These are phyloP conservation scores for Pipistrellus kuhlii DNA, from an alignment of 2,797 vertebrate genomes.

Conservation along the genomic window DNA sequence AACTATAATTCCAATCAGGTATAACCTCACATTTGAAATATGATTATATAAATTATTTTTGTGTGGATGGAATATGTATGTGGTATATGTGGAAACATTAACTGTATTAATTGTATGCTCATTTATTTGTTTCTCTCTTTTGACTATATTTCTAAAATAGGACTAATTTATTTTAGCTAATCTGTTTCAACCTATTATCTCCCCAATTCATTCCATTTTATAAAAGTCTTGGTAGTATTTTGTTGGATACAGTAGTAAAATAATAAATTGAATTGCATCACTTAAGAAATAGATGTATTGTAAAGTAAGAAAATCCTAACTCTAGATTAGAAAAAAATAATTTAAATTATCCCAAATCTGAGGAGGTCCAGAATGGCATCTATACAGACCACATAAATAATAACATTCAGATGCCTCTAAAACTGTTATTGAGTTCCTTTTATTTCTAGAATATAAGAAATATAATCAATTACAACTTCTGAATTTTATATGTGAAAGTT, in stretches of 20 bases:
- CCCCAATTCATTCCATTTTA: neutral
- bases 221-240: neutral
- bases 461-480: neutral
- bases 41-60: neutral
- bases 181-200: slow-evolving; percentile 14
- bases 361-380: neutral
- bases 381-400: slow-evolving; percentile 14
- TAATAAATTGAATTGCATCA: slow-evolving; percentile 26
- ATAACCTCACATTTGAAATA: neutral
- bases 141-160: neutral
- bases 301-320: neutral
- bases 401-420: neutral
- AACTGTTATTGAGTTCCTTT: neutral
- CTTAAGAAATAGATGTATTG: neutral
- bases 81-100: neutral
- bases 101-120: neutral
- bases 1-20: neutral
- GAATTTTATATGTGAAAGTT: neutral
- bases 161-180: neutral
- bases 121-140: slow-evolving; percentile 1
- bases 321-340: slow-evolving; percentile 21
- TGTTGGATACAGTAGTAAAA: neutral
- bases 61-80: neutral
- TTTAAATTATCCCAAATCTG: neutral
- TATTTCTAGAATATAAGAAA: slow-evolving; percentile 19